Conservation (phyloP, 2,888 invertebrate species). For the Dusona sp. region DNA sequence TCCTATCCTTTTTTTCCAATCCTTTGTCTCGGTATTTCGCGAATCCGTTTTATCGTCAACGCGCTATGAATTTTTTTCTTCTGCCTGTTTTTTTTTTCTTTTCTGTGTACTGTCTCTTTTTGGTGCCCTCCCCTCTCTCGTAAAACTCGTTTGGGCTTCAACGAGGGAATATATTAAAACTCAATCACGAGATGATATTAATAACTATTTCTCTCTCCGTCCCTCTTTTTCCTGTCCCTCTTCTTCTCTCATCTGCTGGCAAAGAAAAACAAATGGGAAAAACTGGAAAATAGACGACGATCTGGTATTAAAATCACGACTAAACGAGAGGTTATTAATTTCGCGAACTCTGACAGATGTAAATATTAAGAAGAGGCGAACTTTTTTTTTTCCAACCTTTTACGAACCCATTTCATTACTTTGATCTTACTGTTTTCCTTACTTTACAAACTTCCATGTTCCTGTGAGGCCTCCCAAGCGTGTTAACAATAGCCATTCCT, state of each 20-base stretch:
- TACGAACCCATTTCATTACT: neutral
- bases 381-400: neutral
- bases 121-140: neutral
- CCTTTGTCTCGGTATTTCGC: constrained; percentile 16
- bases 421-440: neutral
- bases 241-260: neutral
- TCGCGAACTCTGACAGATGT: neutral
- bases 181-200: constrained; percentile 60
- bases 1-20: constrained; percentile 9
- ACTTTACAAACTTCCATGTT: neutral
- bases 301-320: constrained; percentile 40
- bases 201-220: constrained; percentile 37
- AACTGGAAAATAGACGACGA: constrained; percentile 37
- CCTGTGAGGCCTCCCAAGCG: neutral
- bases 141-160: neutral
- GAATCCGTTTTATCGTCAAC: constrained; percentile 11
- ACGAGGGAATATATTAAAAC: constrained; percentile 48
- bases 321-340: constrained; percentile 28
- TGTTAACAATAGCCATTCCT: too few relatives aligned
- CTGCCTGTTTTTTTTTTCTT: neutral
- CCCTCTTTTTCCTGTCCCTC: neutral
- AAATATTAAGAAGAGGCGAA: neutral
- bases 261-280: neutral
- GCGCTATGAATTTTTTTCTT: constrained; percentile 36
- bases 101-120: constrained; percentile 24